Evolutionary conservation across 2,797 vertebrate genomes (phyloP).

Genomic region (Acipenser transmontanus): DNA sequence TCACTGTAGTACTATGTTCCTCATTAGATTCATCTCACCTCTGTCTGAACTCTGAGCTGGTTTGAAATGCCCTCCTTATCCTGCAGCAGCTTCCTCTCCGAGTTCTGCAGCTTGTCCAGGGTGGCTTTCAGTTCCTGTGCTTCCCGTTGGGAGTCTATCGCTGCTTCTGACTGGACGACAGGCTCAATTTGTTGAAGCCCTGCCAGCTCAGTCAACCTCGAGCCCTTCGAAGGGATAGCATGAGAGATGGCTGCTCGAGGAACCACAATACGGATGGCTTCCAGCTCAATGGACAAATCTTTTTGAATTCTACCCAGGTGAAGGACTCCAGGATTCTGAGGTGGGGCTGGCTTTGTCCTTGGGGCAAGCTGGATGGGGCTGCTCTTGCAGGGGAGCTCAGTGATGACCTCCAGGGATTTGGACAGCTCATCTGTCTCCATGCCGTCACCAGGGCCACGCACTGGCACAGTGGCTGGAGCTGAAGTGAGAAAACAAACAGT

Average conservation of each 20-base stretch:
- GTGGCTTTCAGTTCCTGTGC: conserved; percentile 66
- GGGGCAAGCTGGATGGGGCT: conserved; percentile 39
- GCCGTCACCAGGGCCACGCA: conserved; percentile 89
- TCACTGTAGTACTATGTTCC: no score
- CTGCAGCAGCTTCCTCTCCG: conserved; percentile 83
- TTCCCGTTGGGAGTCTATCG: conserved; percentile 52
- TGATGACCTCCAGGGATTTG: conserved; percentile 50
- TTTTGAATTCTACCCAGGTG: conserved; percentile 76
- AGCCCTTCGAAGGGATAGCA: conserved; percentile 53
- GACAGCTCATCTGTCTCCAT: conserved; percentile 83
- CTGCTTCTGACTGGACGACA: conserved; percentile 47
- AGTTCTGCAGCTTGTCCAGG: conserved; percentile 82
- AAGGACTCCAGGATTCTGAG: conserved; percentile 73
- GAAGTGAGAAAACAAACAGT: not conserved
- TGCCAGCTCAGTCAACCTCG: conserved; percentile 44
- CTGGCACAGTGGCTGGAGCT: conserved; percentile 51
- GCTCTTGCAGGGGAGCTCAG: conserved; percentile 31
- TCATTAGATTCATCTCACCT: conserved; percentile 57
- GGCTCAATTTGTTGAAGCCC: conserved; percentile 61
- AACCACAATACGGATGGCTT: conserved; percentile 83
- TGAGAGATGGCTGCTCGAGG: conserved; percentile 80
- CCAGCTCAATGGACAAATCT: conserved; percentile 82
- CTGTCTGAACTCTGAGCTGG: conserved; percentile 88
- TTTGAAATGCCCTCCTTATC: conserved; percentile 93
- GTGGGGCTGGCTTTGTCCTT: conserved; percentile 40